Conservation (phyloP, 1,140 invertebrate genomes). For the Zaprionus davidi region DNA sequence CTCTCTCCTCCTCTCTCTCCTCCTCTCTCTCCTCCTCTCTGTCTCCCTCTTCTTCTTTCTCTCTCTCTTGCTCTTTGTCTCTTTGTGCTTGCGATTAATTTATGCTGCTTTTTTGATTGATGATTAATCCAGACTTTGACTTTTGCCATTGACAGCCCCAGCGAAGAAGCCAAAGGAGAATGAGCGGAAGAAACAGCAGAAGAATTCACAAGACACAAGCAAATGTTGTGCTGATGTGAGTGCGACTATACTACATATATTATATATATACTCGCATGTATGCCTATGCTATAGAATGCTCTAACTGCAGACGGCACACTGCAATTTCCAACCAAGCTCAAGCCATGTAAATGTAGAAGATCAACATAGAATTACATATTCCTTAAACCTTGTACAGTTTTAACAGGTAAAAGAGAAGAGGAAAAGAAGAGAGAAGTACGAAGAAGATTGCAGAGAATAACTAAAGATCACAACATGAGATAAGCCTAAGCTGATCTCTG, state of each 20-base stretch:
- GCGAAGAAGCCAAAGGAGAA: slow-evolving; percentile 19
- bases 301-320: background rate
- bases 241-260: background rate
- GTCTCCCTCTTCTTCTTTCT: background rate
- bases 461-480: too few relatives aligned
- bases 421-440: too few relatives aligned
- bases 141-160: slow-evolving; percentile 70
- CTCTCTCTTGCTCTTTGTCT: slow-evolving; percentile 5
- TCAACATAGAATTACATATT: background rate
- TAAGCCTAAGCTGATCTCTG: background rate
- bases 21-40: background rate
- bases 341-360: background rate
- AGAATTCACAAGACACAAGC: slow-evolving; percentile 15
- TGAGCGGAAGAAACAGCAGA: slow-evolving; percentile 27
- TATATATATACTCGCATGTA: background rate
- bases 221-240: slow-evolving; percentile 23
- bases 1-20: background rate
- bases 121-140: slow-evolving; percentile 82
- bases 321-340: background rate
- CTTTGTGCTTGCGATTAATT: slow-evolving; percentile 62
- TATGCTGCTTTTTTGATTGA: slow-evolving; percentile 73
- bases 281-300: background rate
- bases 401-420: too few relatives aligned
- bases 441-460: too few relatives aligned
- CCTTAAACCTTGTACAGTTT: too few relatives aligned